These are phyloP conservation scores for Resseliella maxima DNA, from an alignment of 2,888 invertebrate species.

Conservation along the genomic window DNA sequence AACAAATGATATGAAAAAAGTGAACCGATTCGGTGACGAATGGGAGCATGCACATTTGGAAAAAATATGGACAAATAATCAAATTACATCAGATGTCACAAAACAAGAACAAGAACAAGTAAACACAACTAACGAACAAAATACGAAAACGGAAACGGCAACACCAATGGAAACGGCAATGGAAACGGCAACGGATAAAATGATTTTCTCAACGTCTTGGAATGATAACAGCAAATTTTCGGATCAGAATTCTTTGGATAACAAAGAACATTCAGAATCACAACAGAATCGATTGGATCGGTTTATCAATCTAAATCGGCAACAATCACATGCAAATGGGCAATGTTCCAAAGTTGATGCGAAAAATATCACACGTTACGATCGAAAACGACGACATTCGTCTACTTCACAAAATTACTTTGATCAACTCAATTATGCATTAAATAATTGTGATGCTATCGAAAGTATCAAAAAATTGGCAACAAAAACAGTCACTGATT, in stretches of 20 bases:
- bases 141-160: slow-evolving; percentile 37
- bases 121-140: slow-evolving; percentile 59
- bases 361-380: slow-evolving; percentile 63
- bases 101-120: neutral
- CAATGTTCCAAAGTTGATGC: no score
- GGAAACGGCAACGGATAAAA: neutral
- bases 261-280: neutral
- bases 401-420: slow-evolving; percentile 60
- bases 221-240: neutral
- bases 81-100: neutral
- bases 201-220: neutral
- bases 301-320: slow-evolving; percentile 23
- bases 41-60: slow-evolving; percentile 64
- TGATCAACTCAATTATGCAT: slow-evolving; percentile 46
- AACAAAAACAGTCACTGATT: slow-evolving; percentile 55
- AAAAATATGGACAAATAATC: slow-evolving; percentile 62
- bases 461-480: slow-evolving; percentile 41
- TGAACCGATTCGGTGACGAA: slow-evolving; percentile 57
- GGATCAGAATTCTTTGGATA: neutral
- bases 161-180: neutral
- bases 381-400: slow-evolving; percentile 73
- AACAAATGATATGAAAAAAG: neutral
- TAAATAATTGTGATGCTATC: slow-evolving; percentile 14
- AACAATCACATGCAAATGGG: neutral
- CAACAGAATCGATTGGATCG: neutral